Percentiles rank a stretch among this genome's conserved stretches.
Evolutionary conservation across 2,113 vertebrate species (phyloP).

Genomic region (Thymallus thymallus): DNA sequence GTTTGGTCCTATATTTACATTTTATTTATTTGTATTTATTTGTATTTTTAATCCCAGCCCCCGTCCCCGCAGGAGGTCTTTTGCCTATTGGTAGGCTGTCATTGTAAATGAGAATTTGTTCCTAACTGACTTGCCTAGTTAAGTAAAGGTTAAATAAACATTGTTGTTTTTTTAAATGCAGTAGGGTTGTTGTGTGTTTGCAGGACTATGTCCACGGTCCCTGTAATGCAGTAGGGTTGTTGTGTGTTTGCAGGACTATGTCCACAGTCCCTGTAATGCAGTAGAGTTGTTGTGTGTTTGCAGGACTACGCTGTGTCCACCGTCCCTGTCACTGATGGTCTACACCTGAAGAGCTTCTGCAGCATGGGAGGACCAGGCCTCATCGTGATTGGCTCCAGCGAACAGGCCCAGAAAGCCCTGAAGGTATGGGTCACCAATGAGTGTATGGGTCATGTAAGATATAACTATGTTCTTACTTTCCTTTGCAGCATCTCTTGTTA

Average conservation of each 20-base stretch:
- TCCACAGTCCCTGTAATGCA: constrained; percentile 33
- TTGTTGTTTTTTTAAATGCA: too few relatives aligned
- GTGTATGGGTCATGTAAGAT: too few relatives aligned
- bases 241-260: constrained; percentile 76
- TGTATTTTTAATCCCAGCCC: too few relatives aligned
- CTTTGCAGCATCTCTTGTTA: too few relatives aligned
- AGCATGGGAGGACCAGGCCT: constrained; percentile 97
- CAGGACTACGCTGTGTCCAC: constrained; percentile 92
- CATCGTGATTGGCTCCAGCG: constrained; percentile 91
- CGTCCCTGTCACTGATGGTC: constrained; percentile 80
- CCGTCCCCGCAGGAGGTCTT: too few relatives aligned
- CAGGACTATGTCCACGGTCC: constrained; percentile 50
- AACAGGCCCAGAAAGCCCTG: constrained; percentile 90
- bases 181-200: constrained; percentile 46
- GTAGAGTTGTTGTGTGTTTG: constrained; percentile 37
- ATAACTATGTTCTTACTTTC: too few relatives aligned
- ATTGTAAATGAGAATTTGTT: too few relatives aligned
- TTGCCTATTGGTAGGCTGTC: too few relatives aligned
- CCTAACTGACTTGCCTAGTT: too few relatives aligned
- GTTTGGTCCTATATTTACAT: too few relatives aligned
- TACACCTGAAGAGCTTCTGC: constrained; percentile 97
- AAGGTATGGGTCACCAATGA: constrained; percentile 78
- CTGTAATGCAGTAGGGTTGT: constrained; percentile 4
- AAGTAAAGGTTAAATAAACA: too few relatives aligned
- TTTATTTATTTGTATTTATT: too few relatives aligned